Evolutionary conservation across 2,888 invertebrate genomes (phyloP), one percentile per base, ranked within the genome.

Genomic region (Andrena bucephala): DNA sequence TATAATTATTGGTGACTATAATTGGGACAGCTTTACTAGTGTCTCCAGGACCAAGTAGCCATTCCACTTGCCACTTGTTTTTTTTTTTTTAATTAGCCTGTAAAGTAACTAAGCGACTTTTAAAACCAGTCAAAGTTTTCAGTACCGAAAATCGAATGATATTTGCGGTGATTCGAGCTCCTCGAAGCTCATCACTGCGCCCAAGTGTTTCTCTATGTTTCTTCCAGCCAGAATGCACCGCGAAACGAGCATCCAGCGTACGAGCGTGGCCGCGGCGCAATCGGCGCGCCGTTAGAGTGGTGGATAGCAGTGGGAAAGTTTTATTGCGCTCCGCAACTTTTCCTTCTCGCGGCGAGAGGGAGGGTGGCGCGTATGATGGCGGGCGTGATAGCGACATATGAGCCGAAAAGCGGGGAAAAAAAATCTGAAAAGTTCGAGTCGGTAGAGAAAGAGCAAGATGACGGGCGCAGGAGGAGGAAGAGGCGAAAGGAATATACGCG

Each of bases 401-500:
- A 83, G 85, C 57, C 57, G 24, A 57, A 85, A 83, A 86, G 42
- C 16, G 42, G 42, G 42, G 80, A 79, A 57, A 63, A 48, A 68
- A 54, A 66, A 59, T 57, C 60, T 77, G 85, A 69, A 77, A 88
- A 88, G 84, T 79, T 70, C 69, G 59, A 57, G 71, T 60, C 63
- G 72, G 83, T 72, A 59, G 83, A 68, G 72, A 85, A 79, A 76
- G 67, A 31, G 77, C 69, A 31, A 60, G 75, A 80, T 63, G 76
- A 62, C 24, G 81, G 42, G 48, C 60, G 76, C 69, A 78, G 80
- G 71, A 74, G 69, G 71, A 71, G 57, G 50, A 69, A 36, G 77
- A 66, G 70, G 72, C 77, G 76, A 81, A 91, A 91, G 89, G 90
- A 91, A 85, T 87, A 88, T 87, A 88, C 86, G 85, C 84, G 78